Base-by-base conservation (phyloP, 2,797 vertebrate genomes). In the Lophotriccus pileatus region DNA sequence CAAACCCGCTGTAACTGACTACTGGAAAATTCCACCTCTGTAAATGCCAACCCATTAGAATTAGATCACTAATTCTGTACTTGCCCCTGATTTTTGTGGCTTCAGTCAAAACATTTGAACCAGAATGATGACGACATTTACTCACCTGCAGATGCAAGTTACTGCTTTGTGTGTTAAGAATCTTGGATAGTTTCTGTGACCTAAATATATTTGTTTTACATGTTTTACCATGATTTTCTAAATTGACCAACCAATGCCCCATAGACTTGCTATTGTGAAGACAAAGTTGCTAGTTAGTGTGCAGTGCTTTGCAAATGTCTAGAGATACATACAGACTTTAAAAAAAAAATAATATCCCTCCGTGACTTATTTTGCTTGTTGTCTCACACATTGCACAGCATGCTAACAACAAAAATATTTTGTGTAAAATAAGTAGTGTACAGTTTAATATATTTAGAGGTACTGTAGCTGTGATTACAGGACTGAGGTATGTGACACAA, bases 261-360 rank as follows among this genome's bases (percentile, higher is more conserved):
- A 2, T 11, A 52, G 36, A 39, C 30, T 89, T 0, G 0, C 23
- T 63, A 0, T 8, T 36, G 16, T 24, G 27, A 68, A 87, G 55
- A 56, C 0, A 0, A 76, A 81, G 28, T 25, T 70, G 14, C 14
- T 79, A 23, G 19, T 30, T 50, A 74, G 6, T 14, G 12, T 0
- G 6, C 14, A 39, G 11, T 19, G 20, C 15, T 94, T 81, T 89
- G 53, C 18, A 81, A 41, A 46, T 58, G 11, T 68, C 50, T 83
- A 49, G 15, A 82, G n/a, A 32, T 21, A 43, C 3, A 47, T 46
- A 53, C 2, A 24, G 82, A 68, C 55, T 76, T 73, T 10, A 32
- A 14, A 11, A 50, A 47, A 46, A 41, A 43, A 72, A 66, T 46
- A 24, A 32, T 46, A 62, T 6, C 75, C 18, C 25, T 62, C 10